Conservation (phyloP, 2,888 invertebrate species). For the Steinernema hermaphroditum region DNA sequence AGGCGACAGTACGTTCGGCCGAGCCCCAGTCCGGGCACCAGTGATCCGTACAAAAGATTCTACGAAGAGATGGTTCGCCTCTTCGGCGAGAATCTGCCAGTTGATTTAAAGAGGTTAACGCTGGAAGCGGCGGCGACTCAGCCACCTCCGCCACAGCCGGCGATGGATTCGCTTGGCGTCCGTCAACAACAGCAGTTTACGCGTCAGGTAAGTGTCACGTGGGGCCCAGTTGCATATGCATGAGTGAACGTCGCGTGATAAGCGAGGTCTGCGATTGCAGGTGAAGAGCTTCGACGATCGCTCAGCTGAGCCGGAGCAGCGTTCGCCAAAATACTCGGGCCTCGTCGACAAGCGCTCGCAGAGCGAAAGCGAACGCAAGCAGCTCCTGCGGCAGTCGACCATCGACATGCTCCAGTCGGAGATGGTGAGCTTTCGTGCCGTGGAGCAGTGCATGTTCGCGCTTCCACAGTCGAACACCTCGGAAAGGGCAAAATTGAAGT, state of each 20-base stretch:
- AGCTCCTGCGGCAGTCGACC: constrained; percentile 33
- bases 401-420: constrained; percentile 32
- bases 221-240: not conserved
- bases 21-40: not conserved
- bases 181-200: constrained; percentile 17
- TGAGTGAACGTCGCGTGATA: not conserved
- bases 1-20: no score
- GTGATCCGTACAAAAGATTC: not conserved
- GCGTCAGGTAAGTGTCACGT: constrained; percentile 13
- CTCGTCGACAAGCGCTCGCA: constrained; percentile 27
- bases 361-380: constrained; percentile 32
- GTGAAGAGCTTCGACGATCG: constrained; percentile 23
- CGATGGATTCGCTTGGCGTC: constrained; percentile 18
- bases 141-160: not conserved
- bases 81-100: constrained; percentile 6
- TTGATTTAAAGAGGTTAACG: not conserved
- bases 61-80: constrained; percentile 17
- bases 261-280: constrained; percentile 1
- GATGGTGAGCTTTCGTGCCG: not conserved
- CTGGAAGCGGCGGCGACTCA: not conserved
- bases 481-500: no score
- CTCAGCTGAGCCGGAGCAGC: constrained; percentile 16
- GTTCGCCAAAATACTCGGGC: constrained; percentile 16
- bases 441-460: not conserved
- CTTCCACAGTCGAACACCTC: no score